Evolutionary conservation across 2,797 vertebrate species (phyloP).

Genomic region (Varecia variegata): DNA sequence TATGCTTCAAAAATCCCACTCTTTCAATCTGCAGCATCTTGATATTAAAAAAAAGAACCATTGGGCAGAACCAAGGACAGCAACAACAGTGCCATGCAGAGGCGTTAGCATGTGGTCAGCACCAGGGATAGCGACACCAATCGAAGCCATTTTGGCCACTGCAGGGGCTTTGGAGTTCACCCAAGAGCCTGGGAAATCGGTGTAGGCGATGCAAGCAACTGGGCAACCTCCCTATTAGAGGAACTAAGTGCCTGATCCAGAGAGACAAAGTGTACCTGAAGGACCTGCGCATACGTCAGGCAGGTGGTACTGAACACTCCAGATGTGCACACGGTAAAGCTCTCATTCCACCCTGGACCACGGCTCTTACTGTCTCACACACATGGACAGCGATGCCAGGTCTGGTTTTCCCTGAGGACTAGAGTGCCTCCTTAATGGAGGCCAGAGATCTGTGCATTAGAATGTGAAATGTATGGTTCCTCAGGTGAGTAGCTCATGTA

Average conservation of each 20-base stretch:
- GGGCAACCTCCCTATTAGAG: background rate
- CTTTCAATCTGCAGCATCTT: background rate
- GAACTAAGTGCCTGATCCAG: background rate
- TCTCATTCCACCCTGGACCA: background rate
- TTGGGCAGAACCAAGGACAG: background rate
- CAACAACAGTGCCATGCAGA: accelerated
- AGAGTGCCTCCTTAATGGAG: background rate
- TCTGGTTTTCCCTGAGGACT: background rate
- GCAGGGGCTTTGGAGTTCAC: background rate
- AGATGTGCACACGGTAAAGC: background rate
- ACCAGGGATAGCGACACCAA: conserved; percentile 36
- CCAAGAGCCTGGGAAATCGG: background rate
- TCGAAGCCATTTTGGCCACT: accelerated
- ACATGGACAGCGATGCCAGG: background rate
- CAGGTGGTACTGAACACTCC: background rate
- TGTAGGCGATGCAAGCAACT: background rate
- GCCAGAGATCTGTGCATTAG: background rate
- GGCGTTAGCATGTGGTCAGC: background rate
- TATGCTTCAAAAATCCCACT: background rate
- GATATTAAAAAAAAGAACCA: background rate
- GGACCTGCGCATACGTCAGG: background rate
- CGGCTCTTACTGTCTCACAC: background rate
- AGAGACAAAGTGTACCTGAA: background rate
- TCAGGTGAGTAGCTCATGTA: background rate
- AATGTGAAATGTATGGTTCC: background rate